phyloP scores from a whole-genome alignment of 2,797 vertebrate species.

The Protonibea diacanthus region DNA sequence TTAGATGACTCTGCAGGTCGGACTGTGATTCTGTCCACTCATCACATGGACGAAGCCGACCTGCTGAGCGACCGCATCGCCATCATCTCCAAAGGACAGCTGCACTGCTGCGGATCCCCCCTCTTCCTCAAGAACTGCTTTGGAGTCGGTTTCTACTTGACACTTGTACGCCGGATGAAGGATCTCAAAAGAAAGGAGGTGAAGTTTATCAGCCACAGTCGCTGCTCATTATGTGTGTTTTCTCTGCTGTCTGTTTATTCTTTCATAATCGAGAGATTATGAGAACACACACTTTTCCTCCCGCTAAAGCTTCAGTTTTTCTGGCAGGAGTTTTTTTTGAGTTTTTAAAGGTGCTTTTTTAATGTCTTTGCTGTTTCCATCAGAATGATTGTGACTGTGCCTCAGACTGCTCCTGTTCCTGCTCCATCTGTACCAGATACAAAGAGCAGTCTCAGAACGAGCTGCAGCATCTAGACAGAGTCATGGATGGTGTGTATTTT shows the following conservation, averaged over 20 bases:
- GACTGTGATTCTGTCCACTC: slow-evolving; percentile 96
- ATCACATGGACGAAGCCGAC: slow-evolving; percentile 99
- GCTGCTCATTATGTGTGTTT: background rate
- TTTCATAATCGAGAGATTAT: background rate
- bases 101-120: slow-evolving; percentile 94
- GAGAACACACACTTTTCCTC: slow-evolving; percentile 1
- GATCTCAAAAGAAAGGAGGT: slow-evolving; percentile 83
- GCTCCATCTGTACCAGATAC: slow-evolving; percentile 86
- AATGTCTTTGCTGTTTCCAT: slow-evolving; percentile 20
- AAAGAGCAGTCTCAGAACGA: slow-evolving; percentile 81
- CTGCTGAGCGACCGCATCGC: slow-evolving; percentile 96
- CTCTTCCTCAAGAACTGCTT: slow-evolving; percentile 97
- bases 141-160: slow-evolving; percentile 96
- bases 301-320: too few relatives aligned
- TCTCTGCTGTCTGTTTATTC: background rate
- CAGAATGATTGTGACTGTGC: slow-evolving; percentile 90
- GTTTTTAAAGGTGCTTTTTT: background rate
- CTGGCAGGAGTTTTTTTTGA: background rate
- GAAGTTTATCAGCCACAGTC: slow-evolving; percentile 22
- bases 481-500: slow-evolving; percentile 88
- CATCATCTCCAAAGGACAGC: slow-evolving; percentile 95
- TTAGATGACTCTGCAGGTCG: slow-evolving; percentile 82
- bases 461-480: slow-evolving; percentile 77
- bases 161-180: slow-evolving; percentile 89
- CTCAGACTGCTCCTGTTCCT: slow-evolving; percentile 90